These are phyloP conservation scores for Drosophila sordidula DNA, from an alignment of 2,888 invertebrate genomes.

Conservation along the genomic window DNA sequence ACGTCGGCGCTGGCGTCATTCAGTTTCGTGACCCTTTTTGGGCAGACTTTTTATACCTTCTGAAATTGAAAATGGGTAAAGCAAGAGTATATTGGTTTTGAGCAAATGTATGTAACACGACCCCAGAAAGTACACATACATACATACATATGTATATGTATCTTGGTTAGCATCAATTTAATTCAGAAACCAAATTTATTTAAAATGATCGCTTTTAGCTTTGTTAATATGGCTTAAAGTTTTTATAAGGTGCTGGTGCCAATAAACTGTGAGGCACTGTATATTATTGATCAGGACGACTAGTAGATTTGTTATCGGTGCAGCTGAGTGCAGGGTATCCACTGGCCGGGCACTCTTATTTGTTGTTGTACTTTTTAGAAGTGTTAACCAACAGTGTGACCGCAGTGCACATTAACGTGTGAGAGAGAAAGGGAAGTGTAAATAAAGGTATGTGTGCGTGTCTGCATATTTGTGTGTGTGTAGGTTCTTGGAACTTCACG, in stretches of 20 bases:
- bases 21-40: slow-evolving; percentile 63
- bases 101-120: neutral
- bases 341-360: no score
- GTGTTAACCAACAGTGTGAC: slow-evolving; percentile 46
- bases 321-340: neutral
- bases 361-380: slow-evolving; percentile 23
- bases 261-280: no score
- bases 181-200: no score
- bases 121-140: no score
- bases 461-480: neutral
- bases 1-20: slow-evolving; percentile 7
- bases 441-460: neutral
- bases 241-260: no score
- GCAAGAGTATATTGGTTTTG: neutral
- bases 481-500: slow-evolving; percentile 24
- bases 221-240: no score
- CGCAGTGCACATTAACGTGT: slow-evolving; percentile 9
- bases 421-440: slow-evolving; percentile 12
- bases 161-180: no score
- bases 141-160: no score
- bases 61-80: neutral
- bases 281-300: no score
- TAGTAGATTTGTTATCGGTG: no score
- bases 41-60: slow-evolving; percentile 14
- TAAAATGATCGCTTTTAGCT: no score